These are phyloP conservation scores for Alviniconcha marisindica DNA, from an alignment of 1,140 invertebrate genomes.

Conservation along the genomic window DNA sequence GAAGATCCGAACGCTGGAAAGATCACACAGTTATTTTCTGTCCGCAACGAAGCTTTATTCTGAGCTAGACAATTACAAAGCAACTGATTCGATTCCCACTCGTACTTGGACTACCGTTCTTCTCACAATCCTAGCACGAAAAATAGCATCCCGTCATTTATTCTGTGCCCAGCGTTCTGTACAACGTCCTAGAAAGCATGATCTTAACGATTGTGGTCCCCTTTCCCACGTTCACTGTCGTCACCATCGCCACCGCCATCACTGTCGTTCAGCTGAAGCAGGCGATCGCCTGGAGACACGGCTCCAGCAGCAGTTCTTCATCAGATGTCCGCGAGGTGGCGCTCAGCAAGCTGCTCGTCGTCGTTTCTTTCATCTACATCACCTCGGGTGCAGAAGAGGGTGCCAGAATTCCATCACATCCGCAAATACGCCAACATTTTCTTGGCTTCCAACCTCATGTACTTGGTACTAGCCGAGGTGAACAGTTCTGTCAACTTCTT, in stretches of 20 bases:
- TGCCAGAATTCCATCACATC: neutral
- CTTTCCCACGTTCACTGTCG: conserved; percentile 3
- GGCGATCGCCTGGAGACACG: neutral
- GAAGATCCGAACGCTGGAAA: neutral
- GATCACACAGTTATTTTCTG: neutral
- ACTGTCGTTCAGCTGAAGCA: conserved; percentile 16
- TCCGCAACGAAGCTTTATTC: neutral
- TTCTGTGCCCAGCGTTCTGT: neutral
- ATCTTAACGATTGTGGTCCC: neutral
- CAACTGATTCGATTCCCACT: too few relatives aligned
- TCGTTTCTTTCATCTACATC: conserved; percentile 26
- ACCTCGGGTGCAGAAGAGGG: neutral
- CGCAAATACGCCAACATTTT: conserved; percentile 17
- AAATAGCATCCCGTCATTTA: too few relatives aligned
- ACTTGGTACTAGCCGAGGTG: neutral
- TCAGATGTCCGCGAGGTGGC: neutral
- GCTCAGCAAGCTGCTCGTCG: conserved; percentile 22
- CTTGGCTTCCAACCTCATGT: neutral
- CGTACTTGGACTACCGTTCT: too few relatives aligned
- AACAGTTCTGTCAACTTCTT: conserved; percentile 29
- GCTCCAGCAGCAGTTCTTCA: neutral
- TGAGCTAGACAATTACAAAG: too few relatives aligned
- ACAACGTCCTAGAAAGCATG: neutral
- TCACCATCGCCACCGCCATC: neutral
- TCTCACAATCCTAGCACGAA: too few relatives aligned